phyloP scores from a whole-genome alignment of 2,113 vertebrate species.

The Malurus elegans region DNA sequence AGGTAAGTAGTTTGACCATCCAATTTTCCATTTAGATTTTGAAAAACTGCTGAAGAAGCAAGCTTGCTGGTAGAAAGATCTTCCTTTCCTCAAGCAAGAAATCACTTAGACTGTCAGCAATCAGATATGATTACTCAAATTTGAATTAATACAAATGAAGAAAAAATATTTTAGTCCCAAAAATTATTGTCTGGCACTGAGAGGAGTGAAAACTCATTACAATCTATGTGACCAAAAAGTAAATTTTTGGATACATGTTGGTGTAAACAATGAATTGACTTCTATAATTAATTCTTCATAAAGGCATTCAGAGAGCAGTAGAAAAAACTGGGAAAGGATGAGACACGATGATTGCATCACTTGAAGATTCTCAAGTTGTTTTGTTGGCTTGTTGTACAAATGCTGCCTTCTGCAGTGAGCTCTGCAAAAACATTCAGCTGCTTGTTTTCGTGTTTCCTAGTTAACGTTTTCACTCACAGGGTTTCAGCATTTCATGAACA shows the following conservation, averaged over 20 bases:
- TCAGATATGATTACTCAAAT: background rate
- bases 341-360: background rate
- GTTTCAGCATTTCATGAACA: slow-evolving; percentile 10
- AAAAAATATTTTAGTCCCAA: background rate
- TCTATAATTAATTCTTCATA: background rate
- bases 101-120: background rate
- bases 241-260: background rate
- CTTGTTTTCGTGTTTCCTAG: slow-evolving; percentile 19
- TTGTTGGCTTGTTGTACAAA: background rate
- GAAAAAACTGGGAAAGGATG: background rate
- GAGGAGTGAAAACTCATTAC: background rate
- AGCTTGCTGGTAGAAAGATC: background rate
- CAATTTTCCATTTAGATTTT: background rate
- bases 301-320: background rate
- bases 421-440: background rate
- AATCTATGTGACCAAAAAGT: background rate
- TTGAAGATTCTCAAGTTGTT: background rate
- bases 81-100: background rate
- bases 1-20: background rate
- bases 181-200: background rate
- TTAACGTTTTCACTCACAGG: slow-evolving; percentile 31
- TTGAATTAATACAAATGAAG: background rate
- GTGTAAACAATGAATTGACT: background rate
- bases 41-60: background rate
- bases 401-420: slow-evolving; percentile 3